Base-by-base conservation (phyloP, 2,113 vertebrate species). In the Podocnemis expansa region DNA sequence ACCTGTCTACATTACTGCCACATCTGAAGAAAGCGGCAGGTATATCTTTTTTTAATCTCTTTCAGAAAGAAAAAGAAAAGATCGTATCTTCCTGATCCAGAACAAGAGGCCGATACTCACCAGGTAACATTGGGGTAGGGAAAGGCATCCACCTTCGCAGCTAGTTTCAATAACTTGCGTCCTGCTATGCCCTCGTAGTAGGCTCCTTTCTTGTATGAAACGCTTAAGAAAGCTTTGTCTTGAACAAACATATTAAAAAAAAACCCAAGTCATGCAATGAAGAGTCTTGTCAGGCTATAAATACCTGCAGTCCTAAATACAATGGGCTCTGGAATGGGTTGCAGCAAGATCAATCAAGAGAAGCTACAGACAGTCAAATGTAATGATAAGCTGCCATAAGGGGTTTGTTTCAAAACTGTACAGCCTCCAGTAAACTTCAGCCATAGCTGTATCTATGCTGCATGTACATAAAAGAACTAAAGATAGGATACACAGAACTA, bases 151-250 rank as follows among this genome's bases (percentile, higher is more conserved):
- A 99, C 98, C 91, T 95, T 98, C 24, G 98, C 98, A 10, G 97
- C 96, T 85, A 99, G 96, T 55, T 98, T 98, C 79, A 98, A 49
- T 19, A 82, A 96, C 85, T 94, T 98, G 88, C 80, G 96, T 43
- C 98, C 98, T 47, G 98, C 98, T 9, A 14, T 54, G 5, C 93
- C 96, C 58, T 93, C 96, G 0, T 96, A 93, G 2, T 78, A 73
- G 2, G 41, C 82, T 3, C 93, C 95, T 56, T 94, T 96, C 94
- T 94, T 98, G 84, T 98, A 96, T 6, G 95, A 97, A 34, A 98
- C 83, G 0, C 90, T 98, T 34, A 99, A 80, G 96, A 98, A 99
- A 47, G 99, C 98, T 93, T 98, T 98, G 67, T 99, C 99, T 99
- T 97, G 55, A 96, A 98, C 73, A 95, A 88, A 95, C 17, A 93